Evolutionary conservation across 2,797 vertebrate species (phyloP).

Genomic region (Acipenser transmontanus): DNA sequence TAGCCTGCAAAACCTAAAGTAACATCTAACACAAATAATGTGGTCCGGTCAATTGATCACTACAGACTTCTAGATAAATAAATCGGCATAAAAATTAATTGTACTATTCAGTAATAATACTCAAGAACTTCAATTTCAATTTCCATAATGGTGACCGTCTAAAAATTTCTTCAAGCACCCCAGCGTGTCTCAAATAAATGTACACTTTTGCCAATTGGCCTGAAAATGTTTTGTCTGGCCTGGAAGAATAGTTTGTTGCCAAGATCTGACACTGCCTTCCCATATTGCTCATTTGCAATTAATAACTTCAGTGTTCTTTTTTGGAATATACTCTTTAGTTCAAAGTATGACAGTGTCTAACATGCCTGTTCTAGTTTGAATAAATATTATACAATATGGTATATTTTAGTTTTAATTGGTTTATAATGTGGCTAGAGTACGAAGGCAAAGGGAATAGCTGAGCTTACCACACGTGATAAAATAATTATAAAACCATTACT

Average conservation of each 20-base stretch:
- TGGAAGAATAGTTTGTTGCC: not conserved
- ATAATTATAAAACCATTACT: not conserved
- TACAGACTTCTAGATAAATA: too few species aligned
- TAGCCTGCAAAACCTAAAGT: too few species aligned
- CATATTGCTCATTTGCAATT: not conserved
- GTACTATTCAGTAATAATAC: not conserved
- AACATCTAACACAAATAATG: too few species aligned
- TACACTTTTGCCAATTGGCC: not conserved
- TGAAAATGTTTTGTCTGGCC: constrained; percentile 5
- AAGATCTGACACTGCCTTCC: constrained; percentile 4
- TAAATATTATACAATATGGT: not conserved
- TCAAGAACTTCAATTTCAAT: not conserved
- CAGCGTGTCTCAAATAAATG: not conserved
- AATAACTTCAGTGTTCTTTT: not conserved
- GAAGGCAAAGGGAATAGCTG: not conserved
- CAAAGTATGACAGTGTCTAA: not conserved
- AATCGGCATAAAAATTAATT: not conserved
- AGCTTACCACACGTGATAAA: not conserved
- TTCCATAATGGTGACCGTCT: not conserved
- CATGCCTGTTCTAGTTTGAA: not conserved
- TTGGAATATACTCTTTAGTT: not conserved
- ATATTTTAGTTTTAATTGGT: not conserved
- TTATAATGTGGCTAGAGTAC: not conserved
- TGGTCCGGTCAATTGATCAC: too few species aligned
- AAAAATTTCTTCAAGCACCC: not conserved